Evolutionary conservation across 2,888 invertebrate species (phyloP).

Genomic region (Acleris literana): DNA sequence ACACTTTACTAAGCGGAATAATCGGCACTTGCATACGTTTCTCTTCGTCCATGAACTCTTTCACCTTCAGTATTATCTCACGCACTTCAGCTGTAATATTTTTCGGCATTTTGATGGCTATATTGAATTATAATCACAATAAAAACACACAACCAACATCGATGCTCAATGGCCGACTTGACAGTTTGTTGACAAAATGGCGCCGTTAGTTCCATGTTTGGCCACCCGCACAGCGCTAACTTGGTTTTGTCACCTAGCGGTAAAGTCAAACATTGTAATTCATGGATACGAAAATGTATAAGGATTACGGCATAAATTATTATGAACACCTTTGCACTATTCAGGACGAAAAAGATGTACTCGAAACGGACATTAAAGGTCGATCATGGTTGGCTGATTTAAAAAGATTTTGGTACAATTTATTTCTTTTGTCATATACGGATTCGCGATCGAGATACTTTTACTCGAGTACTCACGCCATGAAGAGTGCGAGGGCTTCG

Average conservation of each 20-base stretch:
- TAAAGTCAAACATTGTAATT: slow-evolving; percentile 34
- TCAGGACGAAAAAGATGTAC: slow-evolving; percentile 50
- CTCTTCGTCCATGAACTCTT: slow-evolving; percentile 79
- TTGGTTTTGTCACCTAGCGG: slow-evolving; percentile 34
- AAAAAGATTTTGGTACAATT: slow-evolving; percentile 51
- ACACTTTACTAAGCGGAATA: slow-evolving; percentile 77
- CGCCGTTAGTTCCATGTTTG: slow-evolving; percentile 29
- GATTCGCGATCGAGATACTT: slow-evolving; percentile 45
- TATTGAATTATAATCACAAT: slow-evolving; percentile 30
- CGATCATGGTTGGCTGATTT: slow-evolving; percentile 34
- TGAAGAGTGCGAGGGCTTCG: slow-evolving; percentile 48
- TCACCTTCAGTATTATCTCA: slow-evolving; percentile 77
- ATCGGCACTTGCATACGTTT: slow-evolving; percentile 80
- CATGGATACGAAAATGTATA: slow-evolving; percentile 3
- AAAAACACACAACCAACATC: slow-evolving; percentile 39
- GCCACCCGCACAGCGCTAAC: slow-evolving; percentile 37
- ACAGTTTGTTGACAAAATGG: slow-evolving; percentile 34
- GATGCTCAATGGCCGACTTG: slow-evolving; percentile 30
- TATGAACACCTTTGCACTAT: slow-evolving; percentile 51
- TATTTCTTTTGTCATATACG: slow-evolving; percentile 51
- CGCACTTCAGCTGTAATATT: slow-evolving; percentile 77
- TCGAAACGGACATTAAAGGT: slow-evolving; percentile 48
- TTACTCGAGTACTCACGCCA: slow-evolving; percentile 51
- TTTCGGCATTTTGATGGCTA: slow-evolving; percentile 68
- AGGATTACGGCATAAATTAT: not conserved